phyloP scores from a whole-genome alignment of 2,888 invertebrate genomes.

The Tenthredo distinguenda region DNA sequence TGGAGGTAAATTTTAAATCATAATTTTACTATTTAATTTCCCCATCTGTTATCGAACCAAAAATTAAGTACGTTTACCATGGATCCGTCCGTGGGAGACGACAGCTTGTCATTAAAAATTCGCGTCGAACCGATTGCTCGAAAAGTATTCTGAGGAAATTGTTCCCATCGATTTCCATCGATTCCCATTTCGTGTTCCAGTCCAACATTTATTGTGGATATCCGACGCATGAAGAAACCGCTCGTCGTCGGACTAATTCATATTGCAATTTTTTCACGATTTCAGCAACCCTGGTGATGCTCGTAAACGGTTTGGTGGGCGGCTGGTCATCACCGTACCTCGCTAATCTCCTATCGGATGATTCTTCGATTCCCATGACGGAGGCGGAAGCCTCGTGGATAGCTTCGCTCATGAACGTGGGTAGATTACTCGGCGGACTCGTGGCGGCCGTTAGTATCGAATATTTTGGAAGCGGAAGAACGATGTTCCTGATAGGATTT shows the following conservation, averaged over 20 bases:
- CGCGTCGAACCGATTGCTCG: not conserved
- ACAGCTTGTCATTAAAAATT: not conserved
- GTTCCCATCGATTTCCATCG: not conserved
- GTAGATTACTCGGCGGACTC: slow-evolving; percentile 71
- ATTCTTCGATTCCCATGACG: slow-evolving; percentile 65
- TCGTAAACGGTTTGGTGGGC: slow-evolving; percentile 71
- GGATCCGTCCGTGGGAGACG: too few species aligned
- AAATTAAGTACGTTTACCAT: too few species aligned
- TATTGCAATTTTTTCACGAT: not conserved
- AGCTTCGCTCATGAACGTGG: slow-evolving; percentile 72
- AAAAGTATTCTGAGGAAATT: not conserved
- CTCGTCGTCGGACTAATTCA: not conserved
- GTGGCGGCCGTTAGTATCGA: slow-evolving; percentile 68
- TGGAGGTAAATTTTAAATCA: slow-evolving; percentile 7
- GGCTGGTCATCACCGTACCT: slow-evolving; percentile 76
- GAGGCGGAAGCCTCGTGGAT: slow-evolving; percentile 73
- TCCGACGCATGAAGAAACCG: not conserved
- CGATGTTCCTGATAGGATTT: slow-evolving; percentile 66
- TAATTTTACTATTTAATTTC: not conserved
- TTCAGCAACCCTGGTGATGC: slow-evolving; percentile 56
- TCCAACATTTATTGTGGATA: not conserved
- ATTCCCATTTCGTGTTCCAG: not conserved
- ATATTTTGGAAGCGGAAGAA: slow-evolving; percentile 70
- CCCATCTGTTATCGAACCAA: too few species aligned
- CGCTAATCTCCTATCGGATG: slow-evolving; percentile 67